Conservation (phyloP, 2,888 invertebrate genomes). For the Microplitis deprimator region DNA sequence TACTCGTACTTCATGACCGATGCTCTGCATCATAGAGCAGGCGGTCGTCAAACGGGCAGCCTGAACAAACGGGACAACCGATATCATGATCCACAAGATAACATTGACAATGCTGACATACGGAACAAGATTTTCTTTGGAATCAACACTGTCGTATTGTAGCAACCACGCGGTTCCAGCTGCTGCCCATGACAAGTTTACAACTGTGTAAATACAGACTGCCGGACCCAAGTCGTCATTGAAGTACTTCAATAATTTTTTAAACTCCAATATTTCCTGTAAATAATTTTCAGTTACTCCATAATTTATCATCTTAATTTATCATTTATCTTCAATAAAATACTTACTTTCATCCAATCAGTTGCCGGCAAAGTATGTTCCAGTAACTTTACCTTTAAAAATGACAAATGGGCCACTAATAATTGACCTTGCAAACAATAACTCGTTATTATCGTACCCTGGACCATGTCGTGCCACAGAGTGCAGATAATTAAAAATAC, state of each 20-base stretch:
- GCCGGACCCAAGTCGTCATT: slow-evolving; percentile 84
- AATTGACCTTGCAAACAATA: slow-evolving; percentile 88
- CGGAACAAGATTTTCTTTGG: slow-evolving; percentile 74
- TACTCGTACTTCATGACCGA: slow-evolving; percentile 84
- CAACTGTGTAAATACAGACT: slow-evolving; percentile 83
- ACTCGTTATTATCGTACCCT: slow-evolving; percentile 86
- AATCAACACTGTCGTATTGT: slow-evolving; percentile 75
- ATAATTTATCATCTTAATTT: slow-evolving; percentile 18
- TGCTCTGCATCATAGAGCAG: slow-evolving; percentile 80
- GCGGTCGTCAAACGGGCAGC: slow-evolving; percentile 83
- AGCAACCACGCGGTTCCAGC: slow-evolving; percentile 82
- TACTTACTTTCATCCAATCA: slow-evolving; percentile 84
- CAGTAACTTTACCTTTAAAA: slow-evolving; percentile 80
- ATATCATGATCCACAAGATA: slow-evolving; percentile 78
- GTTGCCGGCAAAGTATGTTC: slow-evolving; percentile 81
- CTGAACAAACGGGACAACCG: slow-evolving; percentile 82
- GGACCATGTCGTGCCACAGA: slow-evolving; percentile 84
- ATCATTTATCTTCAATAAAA: not conserved
- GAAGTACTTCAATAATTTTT: slow-evolving; percentile 82
- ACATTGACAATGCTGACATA: slow-evolving; percentile 77
- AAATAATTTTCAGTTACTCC: slow-evolving; percentile 50
- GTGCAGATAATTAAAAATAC: slow-evolving; percentile 79
- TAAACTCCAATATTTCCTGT: slow-evolving; percentile 85
- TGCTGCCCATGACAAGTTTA: slow-evolving; percentile 81
- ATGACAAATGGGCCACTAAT: slow-evolving; percentile 81